phyloP scores from a whole-genome alignment of 2,113 vertebrate species.

The Dolichallabes microphthalmus region DNA sequence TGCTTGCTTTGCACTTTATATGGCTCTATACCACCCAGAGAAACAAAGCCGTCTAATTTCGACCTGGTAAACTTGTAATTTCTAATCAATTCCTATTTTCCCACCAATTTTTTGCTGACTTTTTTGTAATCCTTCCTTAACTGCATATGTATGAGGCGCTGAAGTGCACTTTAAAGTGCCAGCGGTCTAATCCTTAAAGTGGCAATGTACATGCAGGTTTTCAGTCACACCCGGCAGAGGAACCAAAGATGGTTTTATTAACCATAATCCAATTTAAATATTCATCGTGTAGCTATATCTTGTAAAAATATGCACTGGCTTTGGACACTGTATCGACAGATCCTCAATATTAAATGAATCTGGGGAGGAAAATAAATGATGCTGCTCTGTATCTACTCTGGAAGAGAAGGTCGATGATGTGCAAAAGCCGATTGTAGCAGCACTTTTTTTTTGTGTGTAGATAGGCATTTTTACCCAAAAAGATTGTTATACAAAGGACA shows the following conservation, averaged over 20 bases:
- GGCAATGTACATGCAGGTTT: background rate
- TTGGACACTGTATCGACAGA: conserved; percentile 6
- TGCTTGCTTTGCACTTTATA: background rate
- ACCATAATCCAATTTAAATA: conserved; percentile 2
- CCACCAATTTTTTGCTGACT: background rate
- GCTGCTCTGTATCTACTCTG: background rate
- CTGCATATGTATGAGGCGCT: background rate
- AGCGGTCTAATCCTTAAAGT: conserved; percentile 4
- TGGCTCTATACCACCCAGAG: background rate
- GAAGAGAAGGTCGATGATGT: conserved; percentile 1
- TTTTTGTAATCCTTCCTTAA: background rate
- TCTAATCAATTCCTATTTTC: background rate
- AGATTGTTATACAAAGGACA: conserved; percentile 10
- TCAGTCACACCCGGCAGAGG: background rate
- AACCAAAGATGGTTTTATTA: conserved; percentile 1
- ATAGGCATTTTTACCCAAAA: background rate
- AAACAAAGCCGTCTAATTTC: background rate
- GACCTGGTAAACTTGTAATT: background rate
- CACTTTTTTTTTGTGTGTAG: background rate
- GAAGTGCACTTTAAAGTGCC: background rate
- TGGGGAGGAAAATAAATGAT: no score
- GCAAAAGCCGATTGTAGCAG: background rate
- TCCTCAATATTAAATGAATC: conserved; percentile 5
- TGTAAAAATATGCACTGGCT: background rate
- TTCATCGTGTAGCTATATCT: background rate